These are phyloP conservation scores for Pollimyrus isidori DNA, from an alignment of 2,113 vertebrate genomes.

Conservation along the genomic window DNA sequence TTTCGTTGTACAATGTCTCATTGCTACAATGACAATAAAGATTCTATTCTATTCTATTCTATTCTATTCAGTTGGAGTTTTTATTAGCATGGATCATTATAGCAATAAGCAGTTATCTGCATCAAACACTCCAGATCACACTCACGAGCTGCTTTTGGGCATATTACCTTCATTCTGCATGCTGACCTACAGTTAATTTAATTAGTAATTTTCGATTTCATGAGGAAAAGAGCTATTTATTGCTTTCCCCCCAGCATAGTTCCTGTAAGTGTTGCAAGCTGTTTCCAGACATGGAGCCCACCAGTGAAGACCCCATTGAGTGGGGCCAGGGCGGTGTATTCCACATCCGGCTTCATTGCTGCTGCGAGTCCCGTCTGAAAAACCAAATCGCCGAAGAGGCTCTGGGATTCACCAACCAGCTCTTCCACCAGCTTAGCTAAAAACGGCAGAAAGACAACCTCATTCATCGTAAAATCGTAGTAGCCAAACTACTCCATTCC, in stretches of 20 bases:
- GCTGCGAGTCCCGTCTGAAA: constrained; percentile 72
- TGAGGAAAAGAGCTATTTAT: background rate
- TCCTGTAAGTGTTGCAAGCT: background rate
- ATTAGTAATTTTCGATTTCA: background rate
- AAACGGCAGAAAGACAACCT: background rate
- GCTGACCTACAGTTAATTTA: background rate
- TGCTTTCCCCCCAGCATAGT: background rate
- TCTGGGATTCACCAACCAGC: constrained; percentile 71
- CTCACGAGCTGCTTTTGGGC: background rate
- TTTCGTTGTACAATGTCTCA: too few relatives aligned
- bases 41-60: too few relatives aligned
- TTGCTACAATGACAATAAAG: too few relatives aligned
- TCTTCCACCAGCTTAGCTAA: constrained; percentile 84
- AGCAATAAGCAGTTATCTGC: background rate
- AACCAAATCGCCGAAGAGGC: constrained; percentile 73
- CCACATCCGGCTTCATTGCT: constrained; percentile 64
- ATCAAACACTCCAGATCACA: background rate
- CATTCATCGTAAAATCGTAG: too few relatives aligned
- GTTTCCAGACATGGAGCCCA: constrained; percentile 43
- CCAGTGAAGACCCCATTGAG: constrained; percentile 78
- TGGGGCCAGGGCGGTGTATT: constrained; percentile 85
- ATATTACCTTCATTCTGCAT: background rate
- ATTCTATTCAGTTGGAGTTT: background rate
- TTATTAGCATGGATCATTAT: background rate
- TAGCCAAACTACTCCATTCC: background rate